Conservation (phyloP, 2,888 invertebrate species). For the Oxytorus armatus region DNA sequence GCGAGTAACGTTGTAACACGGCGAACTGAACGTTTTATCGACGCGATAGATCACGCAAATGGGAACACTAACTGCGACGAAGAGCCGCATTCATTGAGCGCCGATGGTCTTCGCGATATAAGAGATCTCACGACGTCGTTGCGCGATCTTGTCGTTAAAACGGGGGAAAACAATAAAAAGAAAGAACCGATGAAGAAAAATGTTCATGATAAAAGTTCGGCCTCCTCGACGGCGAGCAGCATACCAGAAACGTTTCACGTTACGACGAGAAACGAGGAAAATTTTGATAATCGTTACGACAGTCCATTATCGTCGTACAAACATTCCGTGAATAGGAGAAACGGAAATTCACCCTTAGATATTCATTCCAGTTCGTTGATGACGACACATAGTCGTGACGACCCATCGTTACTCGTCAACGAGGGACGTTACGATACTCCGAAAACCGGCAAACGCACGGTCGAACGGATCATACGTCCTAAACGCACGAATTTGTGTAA, state of each 20-base stretch:
- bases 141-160: conserved; percentile 74
- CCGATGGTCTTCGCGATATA: conserved; percentile 75
- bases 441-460: conserved; percentile 56
- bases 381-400: not conserved
- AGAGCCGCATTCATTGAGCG: conserved; percentile 73
- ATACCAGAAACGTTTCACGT: conserved; percentile 45
- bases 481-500: conserved; percentile 60
- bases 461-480: conserved; percentile 48
- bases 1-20: conserved; percentile 18
- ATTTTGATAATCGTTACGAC: conserved; percentile 8
- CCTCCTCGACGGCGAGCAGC: conserved; percentile 72
- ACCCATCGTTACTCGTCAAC: conserved; percentile 11
- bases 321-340: conserved; percentile 70
- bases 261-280: conserved; percentile 18
- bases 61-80: conserved; percentile 67
- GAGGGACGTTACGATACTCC: conserved; percentile 64
- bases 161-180: conserved; percentile 45
- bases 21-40: conserved; percentile 9
- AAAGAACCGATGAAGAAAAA: conserved; percentile 11
- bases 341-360: conserved; percentile 67
- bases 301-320: conserved; percentile 42
- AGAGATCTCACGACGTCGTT: conserved; percentile 73
- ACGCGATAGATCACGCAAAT: conserved; percentile 72
- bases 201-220: conserved; percentile 66
- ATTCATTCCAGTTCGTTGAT: conserved; percentile 66